A percentile compares a stretch with the other conserved stretches of the same genome.
Evolutionary conservation across 2,888 invertebrate genomes (phyloP).

Genomic region (Callosobruchus maculatus): DNA sequence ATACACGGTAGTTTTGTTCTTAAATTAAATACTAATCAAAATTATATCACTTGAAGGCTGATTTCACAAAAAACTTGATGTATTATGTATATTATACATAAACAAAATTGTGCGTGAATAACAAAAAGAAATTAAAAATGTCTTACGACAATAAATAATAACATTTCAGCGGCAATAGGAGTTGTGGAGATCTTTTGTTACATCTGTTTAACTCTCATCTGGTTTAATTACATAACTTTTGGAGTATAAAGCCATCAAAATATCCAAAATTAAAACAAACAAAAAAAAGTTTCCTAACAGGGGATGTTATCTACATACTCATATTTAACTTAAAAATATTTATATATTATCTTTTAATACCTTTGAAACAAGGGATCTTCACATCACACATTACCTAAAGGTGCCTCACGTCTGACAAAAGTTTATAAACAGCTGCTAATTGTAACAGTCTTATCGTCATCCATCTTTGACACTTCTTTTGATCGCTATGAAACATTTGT

Average conservation of each 20-base stretch:
- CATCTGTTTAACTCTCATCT: not conserved
- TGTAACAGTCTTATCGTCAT: not conserved
- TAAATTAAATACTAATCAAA: constrained; percentile 33
- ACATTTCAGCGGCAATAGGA: not conserved
- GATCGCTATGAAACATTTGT: not conserved
- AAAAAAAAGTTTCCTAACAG: too few species aligned
- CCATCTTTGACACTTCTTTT: not conserved
- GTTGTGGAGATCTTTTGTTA: not conserved
- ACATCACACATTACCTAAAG: not conserved
- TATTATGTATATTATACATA: constrained; percentile 6
- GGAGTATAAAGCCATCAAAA: not conserved
- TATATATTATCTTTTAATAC: not conserved
- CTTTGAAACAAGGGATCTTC: not conserved
- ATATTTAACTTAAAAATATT: not conserved
- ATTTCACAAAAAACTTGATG: constrained; percentile 16
- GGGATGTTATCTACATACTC: not conserved
- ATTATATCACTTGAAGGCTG: constrained; percentile 41
- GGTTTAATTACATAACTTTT: constrained; percentile 3
- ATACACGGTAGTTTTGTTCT: constrained; percentile 37
- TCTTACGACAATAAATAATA: not conserved
- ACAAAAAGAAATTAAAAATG: constrained; percentile 12
- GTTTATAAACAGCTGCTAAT: not conserved
- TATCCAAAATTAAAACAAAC: too few species aligned
- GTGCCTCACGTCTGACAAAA: not conserved
- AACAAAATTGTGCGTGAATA: constrained; percentile 12